phyloP scores from a whole-genome alignment of 2,113 vertebrate genomes.

The Urocynchramus pylzowi region DNA sequence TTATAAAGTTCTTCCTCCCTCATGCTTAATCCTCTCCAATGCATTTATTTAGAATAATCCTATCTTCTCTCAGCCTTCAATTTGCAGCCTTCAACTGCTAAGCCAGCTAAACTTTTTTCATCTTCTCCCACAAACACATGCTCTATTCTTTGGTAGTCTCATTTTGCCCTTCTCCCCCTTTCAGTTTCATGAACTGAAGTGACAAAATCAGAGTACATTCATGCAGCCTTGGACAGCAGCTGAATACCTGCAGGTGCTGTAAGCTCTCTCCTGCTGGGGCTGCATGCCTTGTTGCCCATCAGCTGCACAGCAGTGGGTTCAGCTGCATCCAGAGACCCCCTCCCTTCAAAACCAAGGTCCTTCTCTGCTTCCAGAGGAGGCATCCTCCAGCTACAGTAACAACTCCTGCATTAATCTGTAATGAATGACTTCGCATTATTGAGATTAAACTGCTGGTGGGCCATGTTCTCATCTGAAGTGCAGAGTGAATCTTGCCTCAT shows the following conservation, averaged over 20 bases:
- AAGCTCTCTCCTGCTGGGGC: neutral
- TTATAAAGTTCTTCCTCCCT: neutral
- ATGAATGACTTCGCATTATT: neutral
- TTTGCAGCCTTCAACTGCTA: conserved; percentile 1
- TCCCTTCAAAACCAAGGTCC: neutral
- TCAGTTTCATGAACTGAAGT: neutral
- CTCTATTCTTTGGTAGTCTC: neutral
- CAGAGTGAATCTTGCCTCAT: conserved; percentile 5
- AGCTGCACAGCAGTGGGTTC: neutral
- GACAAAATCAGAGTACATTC: neutral
- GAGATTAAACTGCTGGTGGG: conserved; percentile 15
- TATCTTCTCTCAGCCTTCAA: neutral
- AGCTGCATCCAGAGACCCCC: neutral
- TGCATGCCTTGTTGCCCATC: neutral
- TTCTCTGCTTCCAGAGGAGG: neutral
- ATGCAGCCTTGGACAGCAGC: neutral
- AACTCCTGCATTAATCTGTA: neutral
- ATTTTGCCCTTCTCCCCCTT: neutral
- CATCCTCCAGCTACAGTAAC: neutral
- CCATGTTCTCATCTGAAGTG: neutral
- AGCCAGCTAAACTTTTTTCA: conserved; percentile 35
- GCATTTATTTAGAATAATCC: conserved; percentile 41
- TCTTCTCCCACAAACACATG: neutral
- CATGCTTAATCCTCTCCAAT: neutral
- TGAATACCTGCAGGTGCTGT: neutral